Base-by-base conservation (phyloP, 2,888 invertebrate genomes). In the Lordiphosa fenestrarum region DNA sequence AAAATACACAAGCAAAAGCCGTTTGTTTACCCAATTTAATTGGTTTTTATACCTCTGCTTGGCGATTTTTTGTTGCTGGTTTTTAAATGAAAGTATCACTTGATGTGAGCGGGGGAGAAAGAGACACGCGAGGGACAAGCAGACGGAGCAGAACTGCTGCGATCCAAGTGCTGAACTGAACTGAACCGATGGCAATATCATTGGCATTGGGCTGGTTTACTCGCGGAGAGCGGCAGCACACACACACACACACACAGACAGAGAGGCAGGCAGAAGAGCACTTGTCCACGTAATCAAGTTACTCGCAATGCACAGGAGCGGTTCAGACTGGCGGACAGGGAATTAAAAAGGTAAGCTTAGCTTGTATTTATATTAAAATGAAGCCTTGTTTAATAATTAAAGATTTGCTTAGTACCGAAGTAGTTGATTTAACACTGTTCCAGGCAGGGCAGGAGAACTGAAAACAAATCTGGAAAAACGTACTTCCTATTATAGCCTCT, bases 201-300 rank as follows among this genome's bases (percentile, higher is more conserved):
- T 41, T 13, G 21, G 39, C 57, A 52, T 38, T 53, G 19, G 6
- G 53, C 15, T 47, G 71, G 63, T 58, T 66, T 55, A 71, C 71
- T 59, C 42, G 40, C 23, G 30, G 39, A 9, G 30, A n/a, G 7
- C 19, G 10, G 2, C 25, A 9, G 5, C n/a, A 25, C 15, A 40
- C 35, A 38, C 52, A 21, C 44, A 55, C 30, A 55, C 57, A 68
- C 13, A 33, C 33, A 44, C 35, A 52, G 41, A 39, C 51, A 44
- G 38, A 38, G 19, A 36, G 9, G 10, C 30, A 30, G 30, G 30
- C 30, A 30, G 30, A 30, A 30, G 35, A 33, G 56, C 77, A 70
- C 66, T 72, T 81, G 77, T 81, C 81, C 77, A 77, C 77, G 77
- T 77, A 81, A 80, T 68, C 84, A 81, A 70, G 50, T 58, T 44